These are phyloP conservation scores for Buathra laborator DNA, from an alignment of 2,888 invertebrate species.

Conservation along the genomic window DNA sequence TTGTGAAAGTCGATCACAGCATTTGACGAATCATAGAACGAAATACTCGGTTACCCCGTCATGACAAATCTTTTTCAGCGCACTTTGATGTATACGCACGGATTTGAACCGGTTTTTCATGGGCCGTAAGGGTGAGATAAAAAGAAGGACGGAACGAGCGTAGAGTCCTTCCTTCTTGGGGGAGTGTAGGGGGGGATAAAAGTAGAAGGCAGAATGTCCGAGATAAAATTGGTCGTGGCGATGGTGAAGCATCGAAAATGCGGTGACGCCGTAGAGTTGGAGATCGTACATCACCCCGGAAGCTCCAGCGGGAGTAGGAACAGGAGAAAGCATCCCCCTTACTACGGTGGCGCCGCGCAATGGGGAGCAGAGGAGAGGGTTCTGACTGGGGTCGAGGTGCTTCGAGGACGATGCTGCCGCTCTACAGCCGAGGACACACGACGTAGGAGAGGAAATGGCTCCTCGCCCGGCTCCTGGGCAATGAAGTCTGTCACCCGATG, in stretches of 20 bases:
- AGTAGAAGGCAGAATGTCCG: constrained; percentile 59
- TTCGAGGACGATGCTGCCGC: constrained; percentile 69
- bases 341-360: constrained; percentile 48
- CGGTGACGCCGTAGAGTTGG: constrained; percentile 76
- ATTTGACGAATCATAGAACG: not conserved
- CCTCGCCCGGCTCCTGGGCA: constrained; percentile 74
- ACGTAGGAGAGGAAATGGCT: constrained; percentile 76
- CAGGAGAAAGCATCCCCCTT: constrained; percentile 51
- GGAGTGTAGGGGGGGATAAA: not conserved
- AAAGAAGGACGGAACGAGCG: constrained; percentile 9
- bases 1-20: not conserved
- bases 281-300: constrained; percentile 77
- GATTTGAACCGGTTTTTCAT: not conserved
- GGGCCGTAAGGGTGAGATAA: not conserved
- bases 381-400: constrained; percentile 69
- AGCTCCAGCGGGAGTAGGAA: constrained; percentile 68
- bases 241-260: constrained; percentile 78
- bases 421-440: constrained; percentile 69
- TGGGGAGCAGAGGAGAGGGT: constrained; percentile 39
- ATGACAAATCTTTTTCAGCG: constrained; percentile 5
- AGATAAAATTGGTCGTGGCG: constrained; percentile 75
- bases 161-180: constrained; percentile 35
- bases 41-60: not conserved
- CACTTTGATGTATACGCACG: not conserved
- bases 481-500: constrained; percentile 82